phyloP scores from a whole-genome alignment of 2,888 invertebrate genomes.

The Exocentrus adspersus region DNA sequence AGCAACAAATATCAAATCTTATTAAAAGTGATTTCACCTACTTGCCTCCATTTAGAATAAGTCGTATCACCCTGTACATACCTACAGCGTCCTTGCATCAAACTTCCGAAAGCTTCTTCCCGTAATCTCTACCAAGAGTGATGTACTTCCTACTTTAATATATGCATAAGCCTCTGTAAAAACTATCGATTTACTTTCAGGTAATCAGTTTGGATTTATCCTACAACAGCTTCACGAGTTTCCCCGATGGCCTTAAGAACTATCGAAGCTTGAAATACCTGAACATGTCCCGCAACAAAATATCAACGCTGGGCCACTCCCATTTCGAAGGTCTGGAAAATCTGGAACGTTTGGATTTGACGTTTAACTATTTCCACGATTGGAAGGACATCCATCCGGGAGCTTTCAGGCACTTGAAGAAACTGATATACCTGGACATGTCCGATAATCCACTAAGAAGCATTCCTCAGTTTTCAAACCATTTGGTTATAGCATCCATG shows the following conservation, averaged over 20 bases:
- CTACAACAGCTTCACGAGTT: slow-evolving; percentile 68
- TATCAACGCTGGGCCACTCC: slow-evolving; percentile 47
- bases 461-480: slow-evolving; percentile 50
- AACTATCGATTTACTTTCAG: slow-evolving; percentile 60
- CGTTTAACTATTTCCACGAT: slow-evolving; percentile 70
- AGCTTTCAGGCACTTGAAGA: slow-evolving; percentile 64
- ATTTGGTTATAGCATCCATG: slow-evolving; percentile 70
- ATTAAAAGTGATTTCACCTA: background rate
- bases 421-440: slow-evolving; percentile 71
- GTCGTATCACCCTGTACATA: too few species aligned
- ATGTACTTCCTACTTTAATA: background rate
- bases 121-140: background rate
- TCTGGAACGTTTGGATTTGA: slow-evolving; percentile 71
- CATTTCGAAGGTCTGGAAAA: slow-evolving; percentile 62
- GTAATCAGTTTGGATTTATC: slow-evolving; percentile 73
- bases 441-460: slow-evolving; percentile 70
- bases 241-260: slow-evolving; percentile 66
- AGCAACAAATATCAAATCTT: background rate
- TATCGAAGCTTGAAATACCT: slow-evolving; percentile 67
- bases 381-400: slow-evolving; percentile 70
- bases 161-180: slow-evolving; percentile 1
- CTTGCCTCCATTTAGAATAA: too few species aligned
- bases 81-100: background rate
- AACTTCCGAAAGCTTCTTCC: background rate
- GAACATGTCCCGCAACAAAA: slow-evolving; percentile 64